These are phyloP conservation scores for Microcebus tavaratra DNA, from an alignment of 2,113 vertebrate species.

Conservation along the genomic window DNA sequence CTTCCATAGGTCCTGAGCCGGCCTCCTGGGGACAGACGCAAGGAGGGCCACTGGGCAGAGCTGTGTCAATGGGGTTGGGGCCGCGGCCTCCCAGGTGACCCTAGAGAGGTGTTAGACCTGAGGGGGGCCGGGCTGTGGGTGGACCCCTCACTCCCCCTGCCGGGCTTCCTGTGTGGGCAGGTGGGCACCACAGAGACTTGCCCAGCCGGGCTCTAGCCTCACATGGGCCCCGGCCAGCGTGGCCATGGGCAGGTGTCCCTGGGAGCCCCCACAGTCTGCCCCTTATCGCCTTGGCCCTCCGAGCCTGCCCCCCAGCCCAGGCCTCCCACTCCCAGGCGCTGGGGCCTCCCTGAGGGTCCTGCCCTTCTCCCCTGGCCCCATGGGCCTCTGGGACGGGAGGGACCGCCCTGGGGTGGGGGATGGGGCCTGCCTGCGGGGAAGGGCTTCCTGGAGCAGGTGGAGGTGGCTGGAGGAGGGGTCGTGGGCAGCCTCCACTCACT, in stretches of 20 bases:
- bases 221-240: rapidly evolving
- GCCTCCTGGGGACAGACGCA: background rate
- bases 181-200: background rate
- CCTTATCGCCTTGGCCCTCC: background rate
- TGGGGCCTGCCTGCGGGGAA: background rate
- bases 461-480: background rate
- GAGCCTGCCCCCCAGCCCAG: background rate
- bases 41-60: background rate
- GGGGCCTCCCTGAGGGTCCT: background rate
- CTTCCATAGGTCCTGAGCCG: background rate
- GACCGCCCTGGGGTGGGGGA: background rate
- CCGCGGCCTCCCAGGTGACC: background rate
- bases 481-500: background rate
- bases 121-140: no score
- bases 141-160: background rate
- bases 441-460: background rate
- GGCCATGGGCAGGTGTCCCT: background rate
- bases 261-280: no score
- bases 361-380: background rate
- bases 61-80: rapidly evolving
- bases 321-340: no score
- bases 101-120: rapidly evolving
- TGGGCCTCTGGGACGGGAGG: background rate
- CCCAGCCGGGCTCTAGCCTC: background rate
- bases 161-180: background rate